Evolutionary conservation across 37 sponge, comb jelly and placozoan genomes (phyloP).

Genomic region (Bolinopsis microptera): DNA sequence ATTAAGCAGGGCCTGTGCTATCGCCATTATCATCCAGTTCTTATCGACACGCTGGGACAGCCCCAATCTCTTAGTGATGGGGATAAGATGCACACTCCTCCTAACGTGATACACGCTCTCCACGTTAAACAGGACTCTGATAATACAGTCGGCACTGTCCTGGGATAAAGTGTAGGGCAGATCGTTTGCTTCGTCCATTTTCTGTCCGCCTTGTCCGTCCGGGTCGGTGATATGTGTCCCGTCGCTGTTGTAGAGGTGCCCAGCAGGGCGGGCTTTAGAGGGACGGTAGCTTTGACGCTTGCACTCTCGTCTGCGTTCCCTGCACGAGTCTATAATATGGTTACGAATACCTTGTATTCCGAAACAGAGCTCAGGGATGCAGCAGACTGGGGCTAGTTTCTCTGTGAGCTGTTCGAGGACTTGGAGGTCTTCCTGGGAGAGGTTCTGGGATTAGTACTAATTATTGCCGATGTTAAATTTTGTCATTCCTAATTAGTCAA

Average conservation of each 20-base stretch:
- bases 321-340: conserved; percentile 47
- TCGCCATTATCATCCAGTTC: conserved; percentile 60
- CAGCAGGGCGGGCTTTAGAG: conserved; percentile 46
- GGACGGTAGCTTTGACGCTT: conserved; percentile 53
- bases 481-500: too few species aligned
- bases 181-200: conserved; percentile 29
- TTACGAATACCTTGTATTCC: conserved; percentile 44
- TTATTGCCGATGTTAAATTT: too few species aligned
- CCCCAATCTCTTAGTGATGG: conserved; percentile 48
- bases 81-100: conserved; percentile 37
- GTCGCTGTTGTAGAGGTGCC: conserved; percentile 62
- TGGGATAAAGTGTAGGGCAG: conserved; percentile 41
- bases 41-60: conserved; percentile 45
- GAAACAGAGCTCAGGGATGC: conserved; percentile 57
- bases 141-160: conserved; percentile 54
- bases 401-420: conserved; percentile 38
- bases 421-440: conserved; percentile 37
- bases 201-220: background rate
- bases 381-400: conserved; percentile 39
- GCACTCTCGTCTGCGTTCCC: conserved; percentile 43
- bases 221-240: background rate
- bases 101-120: conserved; percentile 46
- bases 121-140: conserved; percentile 42
- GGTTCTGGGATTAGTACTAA: background rate
- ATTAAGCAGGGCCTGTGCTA: conserved; percentile 17